Evolutionary conservation across 2,113 vertebrate species (phyloP), one percentile per base, ranked within the genome.

Genomic region (Leiothrix lutea): DNA sequence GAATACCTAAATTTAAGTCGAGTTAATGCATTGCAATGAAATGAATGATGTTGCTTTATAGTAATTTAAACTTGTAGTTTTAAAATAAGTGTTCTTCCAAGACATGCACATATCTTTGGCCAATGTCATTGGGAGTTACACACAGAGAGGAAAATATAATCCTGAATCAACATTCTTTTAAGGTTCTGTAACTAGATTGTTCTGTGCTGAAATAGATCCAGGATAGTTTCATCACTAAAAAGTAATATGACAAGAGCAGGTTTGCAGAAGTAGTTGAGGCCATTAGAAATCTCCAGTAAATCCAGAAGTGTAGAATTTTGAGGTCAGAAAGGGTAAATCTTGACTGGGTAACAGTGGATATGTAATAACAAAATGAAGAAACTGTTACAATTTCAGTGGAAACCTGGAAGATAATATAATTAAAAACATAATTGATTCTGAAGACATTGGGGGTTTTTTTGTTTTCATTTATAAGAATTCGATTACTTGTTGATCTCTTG

Each of bases 91-190:
- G 15, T 86, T 90, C 85, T 90, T 95, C 74, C 66, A 93, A 95
- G 75, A 88, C 26, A 47, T 33, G 42, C 66, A 54, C n/a, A 18
- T 79, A 14, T 93, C 81, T 91, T 90, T 9, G 7, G 75, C 81
- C 67, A 74, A 0, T 56, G 25, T 58, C 50, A 33, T 21, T 74
- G 60, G 75, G 90, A 92, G 47, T 96, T 90, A 70, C 66, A 81
- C 65, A 69, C 22, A 73, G 58, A 92, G 58, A 86, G 75, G 92
- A 96, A 95, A 96, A 88, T 74, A 51, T 0, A 93, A 62, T 90
- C n/a, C 38, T 58, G 92, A 83, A 82, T 95, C 31, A 86, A 74
- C 78, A 93, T 97, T 97, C 80, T 92, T 96, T 88, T 38, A 45
- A 85, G 89, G 80, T 36, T 92, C 38, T 80, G 86, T 94, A 93